Evolutionary conservation across 2,113 vertebrate genomes (phyloP), one percentile per base, ranked within the genome.

Genomic region (Pterophyllum scalare): DNA sequence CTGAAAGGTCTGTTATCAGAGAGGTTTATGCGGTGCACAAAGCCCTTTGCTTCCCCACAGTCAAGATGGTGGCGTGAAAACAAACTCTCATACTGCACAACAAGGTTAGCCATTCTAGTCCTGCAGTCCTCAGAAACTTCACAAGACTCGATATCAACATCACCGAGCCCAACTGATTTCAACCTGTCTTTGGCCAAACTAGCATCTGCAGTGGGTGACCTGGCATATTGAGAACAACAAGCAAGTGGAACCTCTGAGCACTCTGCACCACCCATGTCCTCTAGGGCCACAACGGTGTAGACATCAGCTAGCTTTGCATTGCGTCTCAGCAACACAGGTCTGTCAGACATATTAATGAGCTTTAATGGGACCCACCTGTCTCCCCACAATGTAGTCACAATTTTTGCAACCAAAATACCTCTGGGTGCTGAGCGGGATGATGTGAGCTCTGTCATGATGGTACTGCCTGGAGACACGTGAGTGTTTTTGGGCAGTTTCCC

Each of bases 231-330:
- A n/a, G 33, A 9, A 10, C 7, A 5, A 19, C 33, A 20, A 8
- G 19, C 22, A 11, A 28, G 24, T 11, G 52, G 35, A 15, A 20
- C 28, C 20, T 72, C 62, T 17, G 54, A n/a, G 1, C 0, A 0
- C 2, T 76, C 40, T 24, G 13, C 22, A 38, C 11, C 13, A 74
- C 75, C 75, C 35, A 79, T 35, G 46, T 87, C 86, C 7, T 67
- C 72, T 19, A 82, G 35, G 2, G 52, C 80, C 2, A 59, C 49
- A 5, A 28, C 3, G 10, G 64, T 0, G 59, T 64, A 84, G 3
- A 79, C n/a, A 79, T 85, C 79, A 26, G 86, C 75, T 24, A 88
- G 26, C 12, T 65, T 84, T 26, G 82, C 74, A 40, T 84, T 84
- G 6, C 14, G 38, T 1, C 74, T 31, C 5, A 84, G 1, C 2